Evolutionary conservation across 2,797 vertebrate species (phyloP), one percentile per base, ranked within the genome.

Genomic region (Scolopax bukidnonensis): DNA sequence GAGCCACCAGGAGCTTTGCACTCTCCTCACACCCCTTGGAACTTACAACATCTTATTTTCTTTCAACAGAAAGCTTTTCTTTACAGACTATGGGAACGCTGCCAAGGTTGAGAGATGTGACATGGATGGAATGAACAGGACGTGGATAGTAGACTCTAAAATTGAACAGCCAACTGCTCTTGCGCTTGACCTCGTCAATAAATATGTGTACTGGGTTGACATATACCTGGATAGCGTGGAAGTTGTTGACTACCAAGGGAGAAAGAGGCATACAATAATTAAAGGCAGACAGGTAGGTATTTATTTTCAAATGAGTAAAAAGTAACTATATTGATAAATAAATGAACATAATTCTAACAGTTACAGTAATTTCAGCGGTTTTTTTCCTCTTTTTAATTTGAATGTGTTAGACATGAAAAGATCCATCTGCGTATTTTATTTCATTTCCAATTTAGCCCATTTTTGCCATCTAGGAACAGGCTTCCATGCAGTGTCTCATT

Each of bases 101-200:
- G 99, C 99, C 97, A 99, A 99, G 97, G 97, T 99, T 91, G 99
- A 99, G 96, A 98, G 99, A 95, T 99, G 99, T 98, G 99, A 99
- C 98, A 99, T 99, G 99, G 99, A 99, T 75, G 99, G 99, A 94
- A 99, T 98, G 88, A 99, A 99, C 97, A 98, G 99, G 96, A 99
- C 98, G 9, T 98, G 98, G 79, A 98, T 99, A 93, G 98, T 99
- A 93, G 98, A 99, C 97, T 98, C 98, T 28, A 99, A 98, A 94
- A 98, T 99, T 56, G 99, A 99, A 95, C 99, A 99, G 95, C 99
- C 99, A 77, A 99, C 98, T 36, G 98, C 99, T 81, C 97, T 99
- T 93, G 98, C 99, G 6, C 93, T 99, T 94, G 99, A 99, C 84
- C 96, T 99, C 64, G 93, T 99, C 94, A 99, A 98, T 98, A 99